Evolutionary conservation across 1,140 invertebrate species (phyloP).

Genomic region (Drosophila persimilis): DNA sequence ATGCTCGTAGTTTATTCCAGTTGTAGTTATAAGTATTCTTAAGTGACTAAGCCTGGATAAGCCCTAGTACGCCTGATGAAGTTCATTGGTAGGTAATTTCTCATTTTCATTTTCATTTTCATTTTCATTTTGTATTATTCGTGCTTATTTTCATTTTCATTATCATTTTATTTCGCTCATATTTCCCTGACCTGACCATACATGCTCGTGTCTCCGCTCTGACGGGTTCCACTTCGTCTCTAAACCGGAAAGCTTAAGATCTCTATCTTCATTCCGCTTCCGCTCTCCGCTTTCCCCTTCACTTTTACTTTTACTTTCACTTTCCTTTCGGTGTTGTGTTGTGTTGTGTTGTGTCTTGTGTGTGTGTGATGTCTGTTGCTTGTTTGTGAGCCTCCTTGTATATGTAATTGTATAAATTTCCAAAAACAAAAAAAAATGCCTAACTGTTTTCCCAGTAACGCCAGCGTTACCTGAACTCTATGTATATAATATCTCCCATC

Average conservation of each 20-base stretch:
- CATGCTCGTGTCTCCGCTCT: too few relatives aligned
- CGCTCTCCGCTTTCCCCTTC: constrained; percentile 18
- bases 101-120: constrained; percentile 6
- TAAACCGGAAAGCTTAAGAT: too few relatives aligned
- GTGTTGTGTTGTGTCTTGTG: constrained; percentile 21
- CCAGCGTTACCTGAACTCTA: constrained; percentile 54
- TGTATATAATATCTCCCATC: constrained; percentile 43
- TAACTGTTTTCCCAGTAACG: constrained; percentile 54
- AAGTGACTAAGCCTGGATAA: constrained; percentile 19
- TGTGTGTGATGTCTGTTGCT: constrained; percentile 15
- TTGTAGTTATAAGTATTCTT: constrained; percentile 22
- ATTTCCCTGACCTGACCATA: background rate
- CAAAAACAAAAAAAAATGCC: constrained; percentile 37
- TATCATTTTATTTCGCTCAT: constrained; percentile 1
- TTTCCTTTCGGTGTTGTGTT: constrained; percentile 7
- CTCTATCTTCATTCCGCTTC: background rate
- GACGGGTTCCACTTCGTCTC: too few relatives aligned
- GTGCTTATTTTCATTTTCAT: constrained; percentile 1
- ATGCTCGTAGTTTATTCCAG: constrained; percentile 13
- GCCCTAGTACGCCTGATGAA: constrained; percentile 30
- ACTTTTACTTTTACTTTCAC: constrained; percentile 1
- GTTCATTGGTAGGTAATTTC: constrained; percentile 34
- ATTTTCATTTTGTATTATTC: background rate
- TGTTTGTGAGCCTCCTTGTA: constrained; percentile 14
- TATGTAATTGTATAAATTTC: constrained; percentile 42